Conservation (phyloP, 2,888 invertebrate genomes). For the Tupiocoris notatus region DNA sequence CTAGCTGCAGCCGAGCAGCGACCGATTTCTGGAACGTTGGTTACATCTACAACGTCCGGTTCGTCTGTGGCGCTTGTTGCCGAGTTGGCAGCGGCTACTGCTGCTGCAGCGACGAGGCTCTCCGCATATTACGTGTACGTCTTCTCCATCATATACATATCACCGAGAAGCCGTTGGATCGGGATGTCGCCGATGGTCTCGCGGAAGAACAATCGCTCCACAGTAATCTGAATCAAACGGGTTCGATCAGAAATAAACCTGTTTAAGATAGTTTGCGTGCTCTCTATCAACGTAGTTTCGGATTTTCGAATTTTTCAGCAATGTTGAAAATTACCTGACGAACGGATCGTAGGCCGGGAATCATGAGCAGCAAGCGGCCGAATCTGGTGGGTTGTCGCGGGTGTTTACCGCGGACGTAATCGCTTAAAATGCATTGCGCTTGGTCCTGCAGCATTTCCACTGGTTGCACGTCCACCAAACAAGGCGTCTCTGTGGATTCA, state of each 20-base stretch:
- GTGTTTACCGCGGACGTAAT: conserved; percentile 85
- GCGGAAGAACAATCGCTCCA: conserved; percentile 60
- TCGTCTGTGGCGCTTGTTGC: neutral
- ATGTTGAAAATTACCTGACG: conserved; percentile 57
- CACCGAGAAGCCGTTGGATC: conserved; percentile 79
- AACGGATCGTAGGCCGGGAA: conserved; percentile 80
- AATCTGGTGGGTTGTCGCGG: conserved; percentile 86
- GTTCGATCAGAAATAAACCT: too few relatives aligned
- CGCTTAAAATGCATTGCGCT: conserved; percentile 88
- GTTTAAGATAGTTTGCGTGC: too few relatives aligned
- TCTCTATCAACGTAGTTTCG: too few relatives aligned
- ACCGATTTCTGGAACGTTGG: neutral
- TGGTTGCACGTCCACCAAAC: conserved; percentile 81
- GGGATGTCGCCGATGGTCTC: conserved; percentile 92
- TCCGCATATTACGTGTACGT: conserved; percentile 51
- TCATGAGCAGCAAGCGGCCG: conserved; percentile 78
- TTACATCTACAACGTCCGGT: neutral
- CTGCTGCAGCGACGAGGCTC: neutral
- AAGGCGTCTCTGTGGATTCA: conserved; percentile 82
- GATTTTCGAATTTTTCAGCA: neutral
- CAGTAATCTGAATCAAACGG: neutral
- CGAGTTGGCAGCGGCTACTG: neutral
- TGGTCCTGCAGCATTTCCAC: conserved; percentile 94
- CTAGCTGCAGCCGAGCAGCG: neutral
- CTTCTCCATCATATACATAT: conserved; percentile 85